Conservation (phyloP, 2,797 vertebrate genomes). For the Myripristis jacobus region DNA sequence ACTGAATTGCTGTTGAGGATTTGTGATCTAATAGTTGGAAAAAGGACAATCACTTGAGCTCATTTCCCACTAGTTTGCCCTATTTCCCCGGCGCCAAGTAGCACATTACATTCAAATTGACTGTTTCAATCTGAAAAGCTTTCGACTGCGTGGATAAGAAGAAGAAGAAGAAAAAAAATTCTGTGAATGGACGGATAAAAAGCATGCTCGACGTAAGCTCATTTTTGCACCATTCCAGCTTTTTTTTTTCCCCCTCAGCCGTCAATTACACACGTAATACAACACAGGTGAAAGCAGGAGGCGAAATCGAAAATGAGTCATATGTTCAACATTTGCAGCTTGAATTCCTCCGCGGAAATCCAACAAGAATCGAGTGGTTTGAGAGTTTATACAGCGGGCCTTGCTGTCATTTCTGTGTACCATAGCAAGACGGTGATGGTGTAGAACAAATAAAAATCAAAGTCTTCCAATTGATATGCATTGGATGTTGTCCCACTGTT, state of each 20-base stretch:
- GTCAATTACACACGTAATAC: not conserved
- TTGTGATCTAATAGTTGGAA: not conserved
- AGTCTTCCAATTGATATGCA: conserved; percentile 78
- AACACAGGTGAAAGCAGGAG: not conserved
- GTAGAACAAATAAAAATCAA: conserved; percentile 80
- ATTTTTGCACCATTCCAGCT: not conserved
- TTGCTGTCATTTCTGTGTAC: conserved; percentile 75
- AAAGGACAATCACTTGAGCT: conserved; percentile 4
- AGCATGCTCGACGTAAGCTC: not conserved
- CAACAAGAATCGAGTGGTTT: conserved; percentile 61
- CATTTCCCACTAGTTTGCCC: not conserved
- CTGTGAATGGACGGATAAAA: not conserved
- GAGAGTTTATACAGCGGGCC: conserved; percentile 72
- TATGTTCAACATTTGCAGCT: conserved; percentile 59
- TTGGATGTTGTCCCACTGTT: conserved; percentile 76
- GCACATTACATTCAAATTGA: conserved; percentile 15
- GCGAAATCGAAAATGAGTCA: conserved; percentile 37
- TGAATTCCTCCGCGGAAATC: conserved; percentile 56
- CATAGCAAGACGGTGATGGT: conserved; percentile 69
- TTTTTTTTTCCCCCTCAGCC: not conserved
- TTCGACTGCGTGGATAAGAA: not conserved
- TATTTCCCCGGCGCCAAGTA: conserved; percentile 4
- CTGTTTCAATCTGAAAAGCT: conserved; percentile 12
- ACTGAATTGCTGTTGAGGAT: not conserved
- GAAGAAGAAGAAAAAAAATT: not conserved